Evolutionary conservation across 2,113 vertebrate genomes (phyloP), one percentile per base, ranked within the genome.

Genomic region (Gasterosteus aculeatus): DNA sequence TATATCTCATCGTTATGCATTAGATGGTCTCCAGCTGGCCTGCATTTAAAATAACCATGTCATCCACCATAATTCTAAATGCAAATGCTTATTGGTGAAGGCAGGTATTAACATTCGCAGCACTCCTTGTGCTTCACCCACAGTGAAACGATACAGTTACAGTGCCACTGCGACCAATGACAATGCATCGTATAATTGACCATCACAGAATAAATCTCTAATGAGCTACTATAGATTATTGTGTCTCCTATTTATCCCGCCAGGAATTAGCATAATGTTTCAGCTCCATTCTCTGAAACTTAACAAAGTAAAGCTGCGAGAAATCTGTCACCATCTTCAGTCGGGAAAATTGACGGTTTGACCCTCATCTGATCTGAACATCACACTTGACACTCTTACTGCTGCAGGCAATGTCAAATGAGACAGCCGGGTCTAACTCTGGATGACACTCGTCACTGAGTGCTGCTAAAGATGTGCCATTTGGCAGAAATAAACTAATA

Each of bases 361-460:
- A 92, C 92, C 91, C 83, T 76, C 84, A 26, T 26, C 87, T 91
- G 85, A 87, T 92, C 85, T 81, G 76, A 76, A 80, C 88, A 90
- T 89, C 86, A 83, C 73, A 79, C 86, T 80, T 86, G 89, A 91
- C 89, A 85, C 87, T 64, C 58, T 56, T 86, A 80, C 82, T 85
- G 82, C 92, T 88, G 72, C 79, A 83, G 91, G 91, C 91, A 91
- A 91, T 91, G 92, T 92, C 91, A 87, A 85, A 90, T 31, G 73
- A 90, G 91, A 85, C 90, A 89, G 89, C 81, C 77, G 84, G 82
- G 86, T 60, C 87, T 75, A 83, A 81, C 84, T 72, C 80, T 70
- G 79, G 80, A 78, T 91, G 85, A 89, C 85, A 83, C 87, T 73
- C 85, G 78, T 84, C 82, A 75, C 70, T 16, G 89, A 62, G 78